Conservation (phyloP, 1,140 invertebrate genomes). For the Atta colombica region DNA sequence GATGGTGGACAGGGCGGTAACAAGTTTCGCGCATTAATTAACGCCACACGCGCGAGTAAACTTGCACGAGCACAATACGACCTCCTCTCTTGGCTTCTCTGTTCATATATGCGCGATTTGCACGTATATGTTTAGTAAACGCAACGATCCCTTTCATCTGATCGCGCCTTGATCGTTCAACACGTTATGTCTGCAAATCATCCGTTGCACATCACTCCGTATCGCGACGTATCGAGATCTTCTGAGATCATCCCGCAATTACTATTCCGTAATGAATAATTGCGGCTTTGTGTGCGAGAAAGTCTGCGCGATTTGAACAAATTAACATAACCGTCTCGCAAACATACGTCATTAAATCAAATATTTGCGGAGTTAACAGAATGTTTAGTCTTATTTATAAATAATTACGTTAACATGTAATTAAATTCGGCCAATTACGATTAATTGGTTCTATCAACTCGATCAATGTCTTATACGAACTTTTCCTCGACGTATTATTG, state of each 20-base stretch:
- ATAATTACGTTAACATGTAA: not conserved
- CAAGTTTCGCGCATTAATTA: conserved; percentile 46
- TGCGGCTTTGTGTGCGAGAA: not conserved
- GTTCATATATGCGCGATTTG: conserved; percentile 1
- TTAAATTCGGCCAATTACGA: not conserved
- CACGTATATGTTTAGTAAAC: conserved; percentile 2
- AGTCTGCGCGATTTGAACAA: not conserved
- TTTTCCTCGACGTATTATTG: not conserved
- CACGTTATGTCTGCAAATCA: conserved; percentile 70
- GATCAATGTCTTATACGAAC: not conserved
- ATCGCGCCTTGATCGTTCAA: conserved; percentile 81
- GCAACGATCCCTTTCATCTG: conserved; percentile 67
- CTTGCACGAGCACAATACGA: conserved; percentile 34
- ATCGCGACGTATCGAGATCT: conserved; percentile 51
- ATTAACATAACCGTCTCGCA: not conserved
- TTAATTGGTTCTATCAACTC: not conserved
- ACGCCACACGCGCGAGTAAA: conserved; percentile 42
- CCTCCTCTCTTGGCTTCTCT: not conserved
- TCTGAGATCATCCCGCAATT: conserved; percentile 66
- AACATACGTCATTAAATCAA: not conserved
- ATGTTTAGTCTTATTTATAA: not conserved
- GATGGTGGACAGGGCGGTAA: not conserved
- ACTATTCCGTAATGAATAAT: conserved; percentile 2
- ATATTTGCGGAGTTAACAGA: not conserved
- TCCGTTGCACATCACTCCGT: conserved; percentile 69